These are phyloP conservation scores for Esox lucius DNA, from an alignment of 2,797 vertebrate species.

Conservation along the genomic window DNA sequence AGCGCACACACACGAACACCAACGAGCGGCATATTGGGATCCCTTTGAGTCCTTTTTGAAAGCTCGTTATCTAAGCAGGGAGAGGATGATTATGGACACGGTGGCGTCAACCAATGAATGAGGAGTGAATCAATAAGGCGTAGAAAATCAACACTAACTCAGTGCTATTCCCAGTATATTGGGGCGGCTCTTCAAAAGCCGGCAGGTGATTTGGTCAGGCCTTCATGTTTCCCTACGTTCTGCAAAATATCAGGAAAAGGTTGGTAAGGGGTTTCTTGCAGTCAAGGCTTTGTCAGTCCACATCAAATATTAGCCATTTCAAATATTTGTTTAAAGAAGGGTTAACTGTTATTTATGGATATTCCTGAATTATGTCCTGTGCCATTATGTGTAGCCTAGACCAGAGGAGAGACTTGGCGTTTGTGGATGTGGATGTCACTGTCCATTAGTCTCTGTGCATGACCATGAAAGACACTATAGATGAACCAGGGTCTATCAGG, in stretches of 20 bases:
- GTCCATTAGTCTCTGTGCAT: slow-evolving; percentile 59
- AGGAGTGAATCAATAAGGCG: slow-evolving; percentile 55
- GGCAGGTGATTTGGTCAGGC: not conserved
- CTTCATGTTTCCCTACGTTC: not conserved
- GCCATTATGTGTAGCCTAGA: not conserved
- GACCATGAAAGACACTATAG: slow-evolving; percentile 67
- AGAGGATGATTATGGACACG: slow-evolving; percentile 50
- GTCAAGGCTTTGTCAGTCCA: not conserved
- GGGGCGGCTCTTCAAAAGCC: not conserved
- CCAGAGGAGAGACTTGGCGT: not conserved
- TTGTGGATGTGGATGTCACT: not conserved
- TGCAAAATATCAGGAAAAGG: not conserved
- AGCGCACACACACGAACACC: slow-evolving; percentile 29
- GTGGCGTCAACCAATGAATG: slow-evolving; percentile 43
- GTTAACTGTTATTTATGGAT: not conserved
- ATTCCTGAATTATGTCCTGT: not conserved
- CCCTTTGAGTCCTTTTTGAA: slow-evolving; percentile 42
- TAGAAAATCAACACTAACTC: not conserved
- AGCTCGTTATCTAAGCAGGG: slow-evolving; percentile 51
- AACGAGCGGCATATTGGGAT: slow-evolving; percentile 25
- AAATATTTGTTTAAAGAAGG: not conserved
- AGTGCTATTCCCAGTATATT: not conserved
- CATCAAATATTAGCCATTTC: not conserved
- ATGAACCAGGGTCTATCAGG: slow-evolving; percentile 71
- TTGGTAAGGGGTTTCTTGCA: not conserved